Evolutionary conservation across 2,797 vertebrate species (phyloP).

Genomic region (Periophthalmus magnuspinnatus): DNA sequence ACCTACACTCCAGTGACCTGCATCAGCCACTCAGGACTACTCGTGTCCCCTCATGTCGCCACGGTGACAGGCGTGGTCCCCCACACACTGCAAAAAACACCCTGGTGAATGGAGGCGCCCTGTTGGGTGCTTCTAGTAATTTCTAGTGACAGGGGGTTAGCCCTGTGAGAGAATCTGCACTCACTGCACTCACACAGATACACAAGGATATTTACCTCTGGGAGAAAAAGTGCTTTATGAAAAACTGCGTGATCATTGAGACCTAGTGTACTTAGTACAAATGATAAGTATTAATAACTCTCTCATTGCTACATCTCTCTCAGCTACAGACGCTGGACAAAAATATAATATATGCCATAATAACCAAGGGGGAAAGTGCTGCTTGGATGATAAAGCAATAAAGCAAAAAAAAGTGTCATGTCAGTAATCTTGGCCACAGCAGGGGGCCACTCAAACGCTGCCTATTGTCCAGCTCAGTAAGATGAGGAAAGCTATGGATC

Average conservation of each 20-base stretch:
- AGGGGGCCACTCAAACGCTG: neutral
- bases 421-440: neutral
- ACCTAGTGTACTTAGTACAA: too few relatives aligned
- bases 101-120: constrained; percentile 22
- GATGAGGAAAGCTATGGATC: neutral
- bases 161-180: constrained; percentile 18
- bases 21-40: constrained; percentile 57
- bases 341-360: neutral
- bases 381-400: neutral
- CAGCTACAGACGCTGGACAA: too few relatives aligned
- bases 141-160: constrained; percentile 29
- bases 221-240: neutral
- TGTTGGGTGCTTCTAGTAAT: constrained; percentile 27
- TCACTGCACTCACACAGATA: constrained; percentile 16
- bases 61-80: constrained; percentile 39
- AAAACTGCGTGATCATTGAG: neutral
- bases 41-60: constrained; percentile 29
- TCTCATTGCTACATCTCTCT: neutral
- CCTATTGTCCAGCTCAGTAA: neutral
- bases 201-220: neutral
- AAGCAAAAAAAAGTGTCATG: neutral
- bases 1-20: constrained; percentile 67
- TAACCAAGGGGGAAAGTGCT: neutral
- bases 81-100: constrained; percentile 40
- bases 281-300: neutral